Base-by-base conservation (phyloP, 2,797 vertebrate genomes). In the Sciaenops ocellatus region DNA sequence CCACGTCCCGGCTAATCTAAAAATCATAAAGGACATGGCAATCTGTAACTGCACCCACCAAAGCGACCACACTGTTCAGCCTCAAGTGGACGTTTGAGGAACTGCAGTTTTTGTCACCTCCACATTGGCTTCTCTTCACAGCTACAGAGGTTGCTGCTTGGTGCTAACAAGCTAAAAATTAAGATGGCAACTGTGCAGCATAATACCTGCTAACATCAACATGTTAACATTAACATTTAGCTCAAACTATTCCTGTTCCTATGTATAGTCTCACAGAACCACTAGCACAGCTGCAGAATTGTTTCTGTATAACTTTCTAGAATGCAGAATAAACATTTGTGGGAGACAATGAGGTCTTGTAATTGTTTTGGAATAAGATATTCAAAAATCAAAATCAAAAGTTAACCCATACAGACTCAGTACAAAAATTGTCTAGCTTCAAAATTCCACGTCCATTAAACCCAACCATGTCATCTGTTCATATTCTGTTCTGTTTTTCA, bases 381-480 rank as follows among this genome's bases (percentile, higher is more conserved):
- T 51, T 41, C 17, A 41, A 38, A 6, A 5, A 34, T 24, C 30
- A 34, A 34, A 34, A 22, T 55, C 48, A 7, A 64, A 54, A 18
- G 11, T 57, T 10, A 17, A 12, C 24, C 22, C 18, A 30, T 51
- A 5, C 10, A 51, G 42, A 42, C 17, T 61, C 11, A 70, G n/a
- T 10, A 62, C 17, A 66, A 65, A 73, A 62, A 42, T 59, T 48
- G 60, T 57, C 22, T 26, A 34, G n/a, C 16, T 62, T 52, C 10
- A 20, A 66, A 78, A 46, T 56, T 55, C 46, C 26, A 34, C 1
- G 0, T 67, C 7, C 30, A 28, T 41, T 42, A 30, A 71, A 50
- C 12, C 22, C 7, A 16, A 22, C 22, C 6, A 16, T n/a, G 60
- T 73, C 51, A 50, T 63, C 34, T 38, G 34, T 38, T 38, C 34